Base-by-base conservation (phyloP, 1,140 invertebrate species). In the Monochamus saltuarius region DNA sequence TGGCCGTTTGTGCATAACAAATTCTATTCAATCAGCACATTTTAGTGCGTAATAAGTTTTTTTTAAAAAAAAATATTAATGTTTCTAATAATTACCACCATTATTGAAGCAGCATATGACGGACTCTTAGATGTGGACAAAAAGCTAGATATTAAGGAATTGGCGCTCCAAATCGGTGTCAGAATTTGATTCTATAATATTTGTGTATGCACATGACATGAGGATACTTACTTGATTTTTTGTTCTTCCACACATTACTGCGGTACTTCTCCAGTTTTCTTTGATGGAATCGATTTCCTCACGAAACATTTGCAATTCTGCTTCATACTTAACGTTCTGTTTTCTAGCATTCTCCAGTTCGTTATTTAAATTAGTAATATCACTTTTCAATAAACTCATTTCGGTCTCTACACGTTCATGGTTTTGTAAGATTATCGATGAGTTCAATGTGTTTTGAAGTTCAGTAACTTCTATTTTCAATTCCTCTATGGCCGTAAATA, bases 381-480 rank as follows among this genome's bases (percentile, higher is more conserved):
- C 76, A 52, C 70, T 75, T 50, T 66, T 64, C 11, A 78, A 58
- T 34, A 77, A 54, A 22, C 59, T 71, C 29, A 77, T 62, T 43
- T 73, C 69, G 22, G 68, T 61, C 43, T 75, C 65, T 37, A 72
- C 42, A n/a, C 65, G 60, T 55, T 77, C 71, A 52, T 70, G 70
- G 47, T 73, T 69, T 47, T 68, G 66, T 0, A 77, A 62, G 11
- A 74, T 68, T 10, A 67, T 65, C 7, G 75, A 72, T 10, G 73
- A 69, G 51, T 78, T 78, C 4, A 76, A 57, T 1, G 71, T 64
- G n/a, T 55, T 61, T 50, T 77, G 75, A n/a, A 78, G 45, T 66
- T 80, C 79, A 9, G 66, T 58, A 11, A 79, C 53, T 70, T 80
- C 79, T 7, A 64, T 71, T 51, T 75, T 72, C 39, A 79, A 50